phyloP scores from a whole-genome alignment of 2,888 invertebrate genomes.

The Cheilosia variabilis region DNA sequence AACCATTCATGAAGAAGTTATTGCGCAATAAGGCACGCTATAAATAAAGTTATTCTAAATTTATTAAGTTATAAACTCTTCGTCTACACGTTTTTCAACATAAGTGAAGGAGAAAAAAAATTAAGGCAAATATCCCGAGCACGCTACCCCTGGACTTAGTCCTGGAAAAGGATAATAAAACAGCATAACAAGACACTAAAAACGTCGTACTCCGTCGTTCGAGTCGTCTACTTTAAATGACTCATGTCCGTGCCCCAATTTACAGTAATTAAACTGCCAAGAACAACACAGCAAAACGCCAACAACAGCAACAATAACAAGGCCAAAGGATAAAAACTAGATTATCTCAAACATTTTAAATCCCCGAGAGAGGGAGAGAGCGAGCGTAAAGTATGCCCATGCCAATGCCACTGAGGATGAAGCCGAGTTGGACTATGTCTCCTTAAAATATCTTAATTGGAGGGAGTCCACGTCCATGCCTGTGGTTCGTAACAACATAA shows the following conservation, averaged over 20 bases:
- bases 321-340: constrained; percentile 71
- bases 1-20: constrained; percentile 70
- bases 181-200: constrained; percentile 73
- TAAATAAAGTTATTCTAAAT: constrained; percentile 75
- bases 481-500: constrained; percentile 56
- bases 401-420: neutral
- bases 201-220: constrained; percentile 50
- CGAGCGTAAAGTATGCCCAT: neutral
- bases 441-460: constrained; percentile 53
- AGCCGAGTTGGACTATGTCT: constrained; percentile 44
- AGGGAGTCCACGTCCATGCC: constrained; percentile 27
- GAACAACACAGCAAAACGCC: constrained; percentile 48
- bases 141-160: neutral
- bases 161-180: constrained; percentile 57
- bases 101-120: constrained; percentile 34
- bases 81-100: constrained; percentile 34
- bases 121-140: neutral
- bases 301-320: constrained; percentile 46
- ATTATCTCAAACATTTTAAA: constrained; percentile 62
- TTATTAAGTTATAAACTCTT: constrained; percentile 74
- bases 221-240: constrained; percentile 61
- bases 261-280: constrained; percentile 75
- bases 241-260: constrained; percentile 73
- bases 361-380: constrained; percentile 4
- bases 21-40: constrained; percentile 73